These are phyloP conservation scores for Drosophila leonis DNA, from an alignment of 2,888 invertebrate species.

Conservation along the genomic window DNA sequence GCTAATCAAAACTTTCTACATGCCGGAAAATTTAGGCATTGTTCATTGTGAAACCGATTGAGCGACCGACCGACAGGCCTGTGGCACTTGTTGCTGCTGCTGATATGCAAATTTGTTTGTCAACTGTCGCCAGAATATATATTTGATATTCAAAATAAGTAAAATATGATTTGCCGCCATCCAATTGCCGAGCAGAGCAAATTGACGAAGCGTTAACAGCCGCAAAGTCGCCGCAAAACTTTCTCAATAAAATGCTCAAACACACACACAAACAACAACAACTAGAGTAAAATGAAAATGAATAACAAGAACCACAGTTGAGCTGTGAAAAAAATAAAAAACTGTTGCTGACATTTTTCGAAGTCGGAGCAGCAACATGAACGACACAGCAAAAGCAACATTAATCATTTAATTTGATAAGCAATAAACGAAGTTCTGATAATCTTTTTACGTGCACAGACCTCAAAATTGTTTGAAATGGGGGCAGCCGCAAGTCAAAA, in stretches of 20 bases:
- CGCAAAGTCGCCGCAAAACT: conserved; percentile 63
- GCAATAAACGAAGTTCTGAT: conserved; percentile 73
- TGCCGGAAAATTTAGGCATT: background rate
- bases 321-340: conserved; percentile 41
- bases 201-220: conserved; percentile 59
- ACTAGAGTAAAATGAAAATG: conserved; percentile 17
- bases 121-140: conserved; percentile 14
- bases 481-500: conserved; percentile 40
- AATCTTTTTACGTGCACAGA: conserved; percentile 65
- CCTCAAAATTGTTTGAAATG: conserved; percentile 28
- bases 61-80: background rate
- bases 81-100: conserved; percentile 44
- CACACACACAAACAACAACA: conserved; percentile 25
- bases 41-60: background rate
- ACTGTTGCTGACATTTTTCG: conserved; percentile 73
- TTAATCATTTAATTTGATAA: conserved; percentile 82
- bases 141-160: conserved; percentile 44
- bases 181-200: conserved; percentile 32
- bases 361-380: background rate
- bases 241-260: conserved; percentile 72
- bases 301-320: conserved; percentile 50
- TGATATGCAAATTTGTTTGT: conserved; percentile 13
- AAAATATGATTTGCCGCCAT: conserved; percentile 43
- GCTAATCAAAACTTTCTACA: background rate
- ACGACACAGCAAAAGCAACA: conserved; percentile 36